Evolutionary conservation across 2,888 invertebrate genomes (phyloP).

Genomic region (Xestoiulus laeticollis): DNA sequence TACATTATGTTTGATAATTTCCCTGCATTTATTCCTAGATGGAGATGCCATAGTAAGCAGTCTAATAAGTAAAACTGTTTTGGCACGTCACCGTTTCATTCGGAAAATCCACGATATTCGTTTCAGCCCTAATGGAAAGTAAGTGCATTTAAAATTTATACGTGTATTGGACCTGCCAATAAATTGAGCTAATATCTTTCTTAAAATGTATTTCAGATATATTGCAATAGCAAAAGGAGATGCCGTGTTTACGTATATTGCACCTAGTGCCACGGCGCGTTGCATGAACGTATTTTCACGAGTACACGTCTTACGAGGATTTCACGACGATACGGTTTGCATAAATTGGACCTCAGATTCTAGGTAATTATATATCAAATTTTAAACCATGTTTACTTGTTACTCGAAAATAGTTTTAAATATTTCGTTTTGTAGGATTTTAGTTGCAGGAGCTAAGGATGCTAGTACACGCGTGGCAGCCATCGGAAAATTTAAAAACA

Average conservation of each 20-base stretch:
- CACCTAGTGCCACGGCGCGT: constrained; percentile 81
- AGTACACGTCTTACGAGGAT: constrained; percentile 81
- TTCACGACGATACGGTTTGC: constrained; percentile 84
- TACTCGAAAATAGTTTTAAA: background rate
- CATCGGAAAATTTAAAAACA: constrained; percentile 77
- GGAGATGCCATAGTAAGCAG: constrained; percentile 72
- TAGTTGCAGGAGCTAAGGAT: constrained; percentile 92
- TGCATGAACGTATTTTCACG: constrained; percentile 89
- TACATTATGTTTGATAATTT: too few relatives aligned
- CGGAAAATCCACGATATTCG: constrained; percentile 77
- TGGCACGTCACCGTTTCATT: constrained; percentile 86
- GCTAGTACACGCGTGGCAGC: constrained; percentile 84
- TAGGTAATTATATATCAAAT: constrained; percentile 66
- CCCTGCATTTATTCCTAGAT: constrained; percentile 57
- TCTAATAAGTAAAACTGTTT: constrained; percentile 80
- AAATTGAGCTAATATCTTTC: background rate
- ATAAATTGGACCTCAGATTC: constrained; percentile 95
- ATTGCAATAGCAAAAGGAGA: constrained; percentile 90
- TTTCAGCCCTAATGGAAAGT: constrained; percentile 94
- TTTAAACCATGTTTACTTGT: background rate
- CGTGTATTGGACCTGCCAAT: background rate
- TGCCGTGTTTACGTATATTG: constrained; percentile 84
- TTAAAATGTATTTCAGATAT: constrained; percentile 65
- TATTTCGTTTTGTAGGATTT: constrained; percentile 66
- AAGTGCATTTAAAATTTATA: constrained; percentile 56